Percentiles rank a stretch among this genome's conserved stretches.
These are phyloP conservation scores for Bursaphelenchus okinawaensis DNA, from an alignment of 2,888 invertebrate genomes.

Conservation along the genomic window DNA sequence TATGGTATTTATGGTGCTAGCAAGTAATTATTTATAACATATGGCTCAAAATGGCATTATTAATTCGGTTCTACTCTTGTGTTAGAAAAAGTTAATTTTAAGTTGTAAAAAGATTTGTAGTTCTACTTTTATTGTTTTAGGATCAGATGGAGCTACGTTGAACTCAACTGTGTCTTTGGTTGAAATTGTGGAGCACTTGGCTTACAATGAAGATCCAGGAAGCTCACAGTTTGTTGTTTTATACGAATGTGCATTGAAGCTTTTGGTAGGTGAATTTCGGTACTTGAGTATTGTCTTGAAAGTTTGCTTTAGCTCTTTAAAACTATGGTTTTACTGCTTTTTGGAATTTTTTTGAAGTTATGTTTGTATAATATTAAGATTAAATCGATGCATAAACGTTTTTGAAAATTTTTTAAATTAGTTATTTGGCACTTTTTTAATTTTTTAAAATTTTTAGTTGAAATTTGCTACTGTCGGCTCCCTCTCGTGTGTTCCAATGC, in stretches of 20 bases:
- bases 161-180: constrained; percentile 29
- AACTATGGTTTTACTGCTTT: too few species aligned
- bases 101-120: too few species aligned
- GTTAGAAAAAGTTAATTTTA: too few species aligned
- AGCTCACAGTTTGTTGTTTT: constrained; percentile 39
- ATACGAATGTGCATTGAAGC: constrained; percentile 45
- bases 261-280: constrained; percentile 36
- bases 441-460: constrained; percentile 13
- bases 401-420: background rate
- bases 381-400: too few species aligned
- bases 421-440: background rate
- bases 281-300: too few species aligned
- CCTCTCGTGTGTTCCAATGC: constrained; percentile 19
- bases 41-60: too few species aligned
- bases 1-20: too few species aligned
- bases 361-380: too few species aligned
- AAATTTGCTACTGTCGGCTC: constrained; percentile 25
- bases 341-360: too few species aligned
- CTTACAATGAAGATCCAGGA: constrained; percentile 29
- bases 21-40: too few species aligned
- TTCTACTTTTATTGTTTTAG: background rate
- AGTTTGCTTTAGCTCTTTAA: too few species aligned
- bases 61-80: too few species aligned
- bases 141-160: background rate
- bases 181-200: constrained; percentile 40